Evolutionary conservation across 2,888 invertebrate species (phyloP).

Genomic region (Stramonita haemastoma): DNA sequence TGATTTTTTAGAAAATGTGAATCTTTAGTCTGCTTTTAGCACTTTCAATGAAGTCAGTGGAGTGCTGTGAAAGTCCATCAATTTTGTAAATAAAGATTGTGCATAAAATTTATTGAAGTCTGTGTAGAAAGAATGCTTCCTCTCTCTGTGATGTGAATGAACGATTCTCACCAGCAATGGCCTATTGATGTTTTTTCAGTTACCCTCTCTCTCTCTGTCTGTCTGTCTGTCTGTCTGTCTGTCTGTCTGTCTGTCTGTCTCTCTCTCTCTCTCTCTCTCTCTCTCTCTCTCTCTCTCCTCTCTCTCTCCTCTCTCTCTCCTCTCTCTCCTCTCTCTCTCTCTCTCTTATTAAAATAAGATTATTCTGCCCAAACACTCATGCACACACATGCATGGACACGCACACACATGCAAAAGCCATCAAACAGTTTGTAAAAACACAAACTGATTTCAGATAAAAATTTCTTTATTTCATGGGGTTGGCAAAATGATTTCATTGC

Average conservation of each 20-base stretch:
- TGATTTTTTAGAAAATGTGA: no score
- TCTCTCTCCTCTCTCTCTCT: background rate
- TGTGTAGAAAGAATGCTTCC: background rate
- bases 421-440: background rate
- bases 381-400: no score
- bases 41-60: no score
- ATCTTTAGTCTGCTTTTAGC: no score
- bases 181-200: background rate
- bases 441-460: no score
- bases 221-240: background rate
- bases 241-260: background rate
- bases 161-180: background rate
- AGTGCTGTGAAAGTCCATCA: no score
- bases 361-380: background rate
- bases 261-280: background rate
- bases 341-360: background rate
- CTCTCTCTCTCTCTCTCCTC: background rate
- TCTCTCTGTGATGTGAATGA: background rate
- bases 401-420: background rate
- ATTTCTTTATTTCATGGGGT: background rate
- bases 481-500: background rate
- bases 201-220: background rate
- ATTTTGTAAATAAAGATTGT: no score
- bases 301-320: background rate
- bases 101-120: background rate